Percentiles rank a stretch among this genome's conserved stretches.
These are phyloP conservation scores for Eudemis profundana DNA, from an alignment of 2,888 invertebrate species.

Conservation along the genomic window DNA sequence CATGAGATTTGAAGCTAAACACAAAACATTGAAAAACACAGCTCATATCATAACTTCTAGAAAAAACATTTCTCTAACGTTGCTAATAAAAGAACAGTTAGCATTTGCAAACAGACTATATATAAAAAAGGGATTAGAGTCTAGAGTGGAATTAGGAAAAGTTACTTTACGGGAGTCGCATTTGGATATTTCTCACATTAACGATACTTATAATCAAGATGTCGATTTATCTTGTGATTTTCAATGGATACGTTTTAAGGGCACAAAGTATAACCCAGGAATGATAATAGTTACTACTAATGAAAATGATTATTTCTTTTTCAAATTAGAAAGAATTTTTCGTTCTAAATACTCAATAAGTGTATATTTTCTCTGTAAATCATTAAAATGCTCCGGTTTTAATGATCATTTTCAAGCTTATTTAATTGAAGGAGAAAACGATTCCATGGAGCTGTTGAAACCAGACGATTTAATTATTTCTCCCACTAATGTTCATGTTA, in stretches of 20 bases:
- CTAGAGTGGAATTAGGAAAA: too few species aligned
- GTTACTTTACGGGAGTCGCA: constrained; percentile 1
- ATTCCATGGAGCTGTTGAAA: constrained; percentile 2
- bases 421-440: neutral
- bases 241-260: too few species aligned
- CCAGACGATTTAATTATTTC: constrained; percentile 2
- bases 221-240: neutral
- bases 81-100: constrained; percentile 25
- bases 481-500: constrained; percentile 1
- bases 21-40: constrained; percentile 26
- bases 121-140: too few species aligned
- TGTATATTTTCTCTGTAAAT: neutral
- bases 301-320: too few species aligned
- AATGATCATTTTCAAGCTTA: constrained; percentile 4
- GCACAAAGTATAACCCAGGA: constrained; percentile 10
- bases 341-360: neutral
- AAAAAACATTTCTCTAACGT: constrained; percentile 17
- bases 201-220: neutral
- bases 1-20: neutral
- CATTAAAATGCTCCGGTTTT: neutral
- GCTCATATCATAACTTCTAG: constrained; percentile 15
- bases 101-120: constrained; percentile 3
- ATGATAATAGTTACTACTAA: too few species aligned
- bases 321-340: neutral
- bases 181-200: neutral